A percentile compares a stretch with the other conserved stretches of the same genome.
Conservation (phyloP, 2,113 vertebrate species). For the Sinosuthora webbiana region DNA sequence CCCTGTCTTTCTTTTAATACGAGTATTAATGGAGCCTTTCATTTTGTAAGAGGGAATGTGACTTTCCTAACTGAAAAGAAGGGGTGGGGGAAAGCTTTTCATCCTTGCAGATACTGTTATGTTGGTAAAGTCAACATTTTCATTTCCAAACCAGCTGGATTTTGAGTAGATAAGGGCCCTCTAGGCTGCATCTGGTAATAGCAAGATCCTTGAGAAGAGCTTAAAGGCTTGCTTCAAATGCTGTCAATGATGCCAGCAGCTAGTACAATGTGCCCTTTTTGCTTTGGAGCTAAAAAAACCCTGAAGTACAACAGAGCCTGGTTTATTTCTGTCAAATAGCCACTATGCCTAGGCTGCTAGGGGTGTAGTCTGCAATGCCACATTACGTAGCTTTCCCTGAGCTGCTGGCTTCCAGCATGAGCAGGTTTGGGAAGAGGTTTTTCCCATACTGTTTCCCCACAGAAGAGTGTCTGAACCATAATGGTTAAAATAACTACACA, state of each 20-base stretch:
- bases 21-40: neutral
- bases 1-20: neutral
- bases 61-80: neutral
- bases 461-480: neutral
- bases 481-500: neutral
- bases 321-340: neutral
- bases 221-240: neutral
- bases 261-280: slow-evolving; percentile 13
- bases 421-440: neutral
- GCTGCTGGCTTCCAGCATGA: neutral
- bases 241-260: neutral
- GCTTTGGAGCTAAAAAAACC: neutral
- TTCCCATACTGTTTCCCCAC: neutral
- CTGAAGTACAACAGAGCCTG: neutral
- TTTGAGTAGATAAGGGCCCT: neutral
- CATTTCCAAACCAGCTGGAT: neutral
- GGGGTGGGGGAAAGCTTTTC: neutral
- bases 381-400: neutral
- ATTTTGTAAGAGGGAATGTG: neutral
- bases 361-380: neutral
- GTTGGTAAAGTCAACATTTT: neutral
- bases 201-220: neutral
- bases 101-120: neutral
- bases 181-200: neutral
- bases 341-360: neutral